phyloP scores from a whole-genome alignment of 2,797 vertebrate species.

The Saxicola maurus region DNA sequence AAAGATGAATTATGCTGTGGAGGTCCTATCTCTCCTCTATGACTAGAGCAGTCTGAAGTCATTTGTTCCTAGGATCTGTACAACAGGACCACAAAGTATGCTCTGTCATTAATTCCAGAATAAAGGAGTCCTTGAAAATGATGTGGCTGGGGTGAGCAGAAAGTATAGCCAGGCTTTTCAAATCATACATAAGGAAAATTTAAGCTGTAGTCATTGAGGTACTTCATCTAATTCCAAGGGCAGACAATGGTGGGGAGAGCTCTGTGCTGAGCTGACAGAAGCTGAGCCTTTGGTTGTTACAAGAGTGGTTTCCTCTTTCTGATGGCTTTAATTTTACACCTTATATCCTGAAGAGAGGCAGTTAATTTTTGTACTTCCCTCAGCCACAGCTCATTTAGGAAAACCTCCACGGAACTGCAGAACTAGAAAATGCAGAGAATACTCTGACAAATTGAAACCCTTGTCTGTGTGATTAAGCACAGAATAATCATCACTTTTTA shows the following conservation, averaged over 20 bases:
- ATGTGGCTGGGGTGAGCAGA: slow-evolving; percentile 15
- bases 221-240: slow-evolving; percentile 40
- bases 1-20: slow-evolving; percentile 1
- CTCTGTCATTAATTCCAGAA: slow-evolving; percentile 37
- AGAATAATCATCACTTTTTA: neutral
- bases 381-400: slow-evolving; percentile 37
- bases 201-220: slow-evolving; percentile 32
- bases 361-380: slow-evolving; percentile 44
- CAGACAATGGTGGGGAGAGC: slow-evolving; percentile 33
- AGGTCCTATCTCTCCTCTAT: neutral
- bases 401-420: neutral
- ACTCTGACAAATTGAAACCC: neutral
- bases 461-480: neutral
- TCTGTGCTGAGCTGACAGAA: neutral
- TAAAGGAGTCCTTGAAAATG: slow-evolving; percentile 30
- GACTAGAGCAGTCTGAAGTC: slow-evolving; percentile 21
- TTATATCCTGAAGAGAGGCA: slow-evolving; percentile 33
- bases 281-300: slow-evolving; percentile 11
- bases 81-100: neutral
- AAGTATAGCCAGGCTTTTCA: slow-evolving; percentile 48
- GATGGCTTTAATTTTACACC: slow-evolving; percentile 44
- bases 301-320: slow-evolving; percentile 4
- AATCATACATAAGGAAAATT: slow-evolving; percentile 37
- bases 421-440: neutral
- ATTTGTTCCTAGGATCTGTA: slow-evolving; percentile 34